Evolutionary conservation across 1,140 invertebrate genomes (phyloP), one percentile per base, ranked within the genome.

Genomic region (Anoplophora glabripennis): DNA sequence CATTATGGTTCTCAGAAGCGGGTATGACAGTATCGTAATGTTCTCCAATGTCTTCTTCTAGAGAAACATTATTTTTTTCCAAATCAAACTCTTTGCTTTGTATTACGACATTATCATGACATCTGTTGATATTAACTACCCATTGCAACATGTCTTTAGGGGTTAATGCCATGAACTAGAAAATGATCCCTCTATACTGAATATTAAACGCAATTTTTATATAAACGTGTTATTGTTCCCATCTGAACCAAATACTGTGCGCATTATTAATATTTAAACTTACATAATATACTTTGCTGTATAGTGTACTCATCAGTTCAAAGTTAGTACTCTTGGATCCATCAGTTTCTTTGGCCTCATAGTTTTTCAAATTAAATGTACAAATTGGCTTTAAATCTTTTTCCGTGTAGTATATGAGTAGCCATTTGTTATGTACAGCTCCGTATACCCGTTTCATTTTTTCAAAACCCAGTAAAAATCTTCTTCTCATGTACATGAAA

Each of bases 61-160:
- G 21, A 5, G 21, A 28, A 28, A 28, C 3, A 28, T 28, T 5
- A 28, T 28, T 28, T 28, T 28, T 28, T 5, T 28, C 21, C 5
- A 28, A 28, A 28, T 28, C 21, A 3, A 28, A 5, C 5, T 28
- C 21, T 15, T 44, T 46, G 34, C 45, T 17, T 14, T 55, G 12
- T 14, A 12, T 53, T 1, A 40, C n/a, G 5, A 10, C 12, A 7
- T 45, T 42, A 34, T 63, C 45, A 47, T 58, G 52, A 28, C 54
- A 64, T 51, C 21, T 55, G 56, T 68, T 68, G 14, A 68, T 68
- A 21, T 54, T 52, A 7, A 45, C 15, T 34, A 59, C 44, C 66
- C 66, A 68, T 54, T 68, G 66, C 1, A 53, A 28, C 57, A 58
- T 57, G 45, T 68, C 66, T 54, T 68, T 68, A 21, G 49, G 37